phyloP scores from a whole-genome alignment of 1,140 invertebrate genomes.

The Caerostris extrusa region DNA sequence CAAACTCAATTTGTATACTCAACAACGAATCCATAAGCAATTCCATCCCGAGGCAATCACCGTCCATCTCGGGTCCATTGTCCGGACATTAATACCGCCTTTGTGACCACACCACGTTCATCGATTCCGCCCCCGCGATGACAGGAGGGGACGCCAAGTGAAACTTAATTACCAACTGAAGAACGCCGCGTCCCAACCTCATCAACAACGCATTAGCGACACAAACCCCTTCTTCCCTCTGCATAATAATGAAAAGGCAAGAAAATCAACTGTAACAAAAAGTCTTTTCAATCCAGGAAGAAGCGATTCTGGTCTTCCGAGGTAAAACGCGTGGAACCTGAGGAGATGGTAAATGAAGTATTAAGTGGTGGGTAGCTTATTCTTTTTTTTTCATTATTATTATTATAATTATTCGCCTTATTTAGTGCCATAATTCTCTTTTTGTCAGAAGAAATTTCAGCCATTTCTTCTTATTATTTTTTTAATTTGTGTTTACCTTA shows the following conservation, averaged over 20 bases:
- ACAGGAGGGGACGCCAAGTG: background rate
- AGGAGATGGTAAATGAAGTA: background rate
- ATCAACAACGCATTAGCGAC: slow-evolving; percentile 66
- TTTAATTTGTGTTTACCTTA: too few species aligned
- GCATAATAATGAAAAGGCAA: slow-evolving; percentile 55
- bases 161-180: slow-evolving; percentile 62
- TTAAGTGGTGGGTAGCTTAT: background rate
- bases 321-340: background rate
- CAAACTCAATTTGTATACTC: background rate
- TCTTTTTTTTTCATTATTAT: too few species aligned
- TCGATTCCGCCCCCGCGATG: background rate
- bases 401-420: too few species aligned
- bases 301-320: background rate
- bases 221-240: background rate
- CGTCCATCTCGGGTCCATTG: slow-evolving; percentile 3
- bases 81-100: slow-evolving; percentile 56
- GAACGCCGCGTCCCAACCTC: background rate
- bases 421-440: too few species aligned
- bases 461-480: too few species aligned
- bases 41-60: background rate
- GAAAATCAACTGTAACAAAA: slow-evolving; percentile 57
- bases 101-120: background rate
- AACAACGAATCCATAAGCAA: background rate
- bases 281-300: background rate
- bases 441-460: too few species aligned